Evolutionary conservation across 2,888 invertebrate species (phyloP), one percentile per base, ranked within the genome.

Genomic region (Philonicus albiceps): DNA sequence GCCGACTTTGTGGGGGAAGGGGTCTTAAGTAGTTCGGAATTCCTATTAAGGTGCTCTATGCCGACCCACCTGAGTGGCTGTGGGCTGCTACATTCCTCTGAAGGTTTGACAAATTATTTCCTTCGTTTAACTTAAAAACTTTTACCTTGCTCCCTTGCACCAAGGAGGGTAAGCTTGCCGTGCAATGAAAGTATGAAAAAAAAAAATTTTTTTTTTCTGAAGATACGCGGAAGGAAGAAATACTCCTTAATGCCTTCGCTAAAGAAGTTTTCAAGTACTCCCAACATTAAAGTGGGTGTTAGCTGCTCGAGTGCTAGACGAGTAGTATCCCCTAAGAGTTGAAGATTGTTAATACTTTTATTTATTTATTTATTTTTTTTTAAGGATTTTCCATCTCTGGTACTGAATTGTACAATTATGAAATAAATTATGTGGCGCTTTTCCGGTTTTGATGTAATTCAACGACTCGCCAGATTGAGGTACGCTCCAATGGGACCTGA

Each of bases 41-140:
- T 83, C 34, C 81, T 64, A 64, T 83, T 83, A 37, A 55, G 16
- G 16, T n/a, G 19, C n/a, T 0, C 19, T 55, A n/a, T n/a, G 81
- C 31, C 13, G 64, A 64, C 37, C 64, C 81, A 64, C 34, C 64
- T 34, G 37, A 22, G 40, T 40, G 22, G 64, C 64, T 64, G 22
- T 22, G 64, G 22, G 64, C 11, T 64, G 7, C 64, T 22, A 27
- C 64, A 27, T 64, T 19, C 5, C 31, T 5, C 31, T 13, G 81
- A 64, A n/a, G 64, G 81, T 64, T 83, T 83, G 81, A 83, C 81
- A 83, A 83, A 83, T 83, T 83, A 34, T 83, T 83, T 64, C 64
- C 64, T 83, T 83, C 64, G 81, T 83, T 64, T 83, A 83, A 83
- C 64, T 83, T 83, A 34, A 83, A 83, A 83, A 83, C 64, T 83